phyloP scores from a whole-genome alignment of 2,797 vertebrate species.

The Anomalospiza imberbis region DNA sequence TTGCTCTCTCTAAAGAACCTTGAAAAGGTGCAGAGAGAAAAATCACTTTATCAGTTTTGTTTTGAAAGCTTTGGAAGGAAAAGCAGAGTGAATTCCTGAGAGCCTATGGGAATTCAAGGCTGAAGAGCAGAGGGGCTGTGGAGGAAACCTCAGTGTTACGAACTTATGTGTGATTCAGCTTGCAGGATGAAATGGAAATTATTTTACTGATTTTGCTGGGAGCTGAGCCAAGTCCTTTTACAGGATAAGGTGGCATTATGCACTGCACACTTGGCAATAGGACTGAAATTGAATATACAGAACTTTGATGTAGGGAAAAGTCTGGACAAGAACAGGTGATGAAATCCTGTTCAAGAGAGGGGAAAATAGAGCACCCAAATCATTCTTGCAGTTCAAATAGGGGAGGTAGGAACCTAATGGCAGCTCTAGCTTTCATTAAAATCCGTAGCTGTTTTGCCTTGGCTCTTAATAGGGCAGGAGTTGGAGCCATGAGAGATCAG shows the following conservation, averaged over 20 bases:
- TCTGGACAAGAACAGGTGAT: neutral
- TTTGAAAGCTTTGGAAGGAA: conserved; percentile 9
- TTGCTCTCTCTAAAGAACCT: conserved; percentile 10
- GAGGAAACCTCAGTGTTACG: neutral
- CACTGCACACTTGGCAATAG: neutral
- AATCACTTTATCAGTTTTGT: neutral
- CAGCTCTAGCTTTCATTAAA: neutral
- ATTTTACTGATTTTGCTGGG: neutral
- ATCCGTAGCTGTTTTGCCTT: neutral
- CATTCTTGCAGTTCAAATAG: neutral
- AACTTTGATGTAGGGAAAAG: neutral
- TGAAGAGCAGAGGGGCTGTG: neutral
- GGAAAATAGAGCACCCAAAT: neutral
- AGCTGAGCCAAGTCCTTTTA: neutral
- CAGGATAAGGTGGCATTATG: neutral
- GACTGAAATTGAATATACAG: neutral
- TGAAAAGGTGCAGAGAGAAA: neutral
- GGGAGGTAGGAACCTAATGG: neutral
- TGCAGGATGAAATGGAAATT: neutral
- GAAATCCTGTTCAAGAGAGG: neutral
- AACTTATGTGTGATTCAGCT: neutral
- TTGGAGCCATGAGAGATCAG: neutral
- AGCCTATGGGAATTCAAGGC: neutral
- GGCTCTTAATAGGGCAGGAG: neutral
- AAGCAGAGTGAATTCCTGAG: neutral